Percentiles rank a stretch among this genome's conserved stretches.
phyloP scores from a whole-genome alignment of 2,113 vertebrate species.

The Rhea pennata region DNA sequence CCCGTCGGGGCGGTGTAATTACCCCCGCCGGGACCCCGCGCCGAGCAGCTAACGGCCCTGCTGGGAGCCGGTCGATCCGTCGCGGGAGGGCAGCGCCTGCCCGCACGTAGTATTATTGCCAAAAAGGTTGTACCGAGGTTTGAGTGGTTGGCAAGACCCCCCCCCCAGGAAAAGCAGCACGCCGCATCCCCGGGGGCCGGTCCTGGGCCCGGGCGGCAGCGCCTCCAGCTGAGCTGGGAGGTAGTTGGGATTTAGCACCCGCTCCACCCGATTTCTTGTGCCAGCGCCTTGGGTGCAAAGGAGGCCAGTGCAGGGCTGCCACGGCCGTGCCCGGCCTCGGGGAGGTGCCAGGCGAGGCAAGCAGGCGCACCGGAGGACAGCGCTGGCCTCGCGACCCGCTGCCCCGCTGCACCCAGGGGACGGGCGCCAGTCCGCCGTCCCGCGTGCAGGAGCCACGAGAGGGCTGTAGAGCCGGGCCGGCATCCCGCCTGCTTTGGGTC shows the following conservation, averaged over 20 bases:
- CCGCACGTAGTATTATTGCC: not conserved
- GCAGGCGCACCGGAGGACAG: not conserved
- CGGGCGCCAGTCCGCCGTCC: too few species aligned
- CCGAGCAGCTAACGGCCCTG: not conserved
- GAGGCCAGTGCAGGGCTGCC: not conserved
- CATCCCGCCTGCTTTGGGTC: too few species aligned
- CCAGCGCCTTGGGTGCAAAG: too few species aligned
- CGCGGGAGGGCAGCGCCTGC: not conserved
- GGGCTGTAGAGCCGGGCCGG: too few species aligned
- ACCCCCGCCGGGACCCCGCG: not conserved
- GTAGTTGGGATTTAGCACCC: too few species aligned
- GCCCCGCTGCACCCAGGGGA: too few species aligned
- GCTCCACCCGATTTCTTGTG: too few species aligned
- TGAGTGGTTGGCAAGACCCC: not conserved
- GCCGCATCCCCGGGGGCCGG: rapidly evolving
- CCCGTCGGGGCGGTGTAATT: not conserved
- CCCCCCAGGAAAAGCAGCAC: not conserved
- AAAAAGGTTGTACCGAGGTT: not conserved
- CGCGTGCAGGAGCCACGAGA: too few species aligned
- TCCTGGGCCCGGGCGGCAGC: too few species aligned
- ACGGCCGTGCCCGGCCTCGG: rapidly evolving
- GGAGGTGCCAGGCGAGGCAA: not conserved
- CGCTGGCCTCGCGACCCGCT: too few species aligned
- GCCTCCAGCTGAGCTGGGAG: too few species aligned
- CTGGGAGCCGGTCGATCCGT: too few species aligned